Evolutionary conservation across 2,797 vertebrate genomes (phyloP), one percentile per base, ranked within the genome.

Genomic region (Coccyzus lansbergi): DNA sequence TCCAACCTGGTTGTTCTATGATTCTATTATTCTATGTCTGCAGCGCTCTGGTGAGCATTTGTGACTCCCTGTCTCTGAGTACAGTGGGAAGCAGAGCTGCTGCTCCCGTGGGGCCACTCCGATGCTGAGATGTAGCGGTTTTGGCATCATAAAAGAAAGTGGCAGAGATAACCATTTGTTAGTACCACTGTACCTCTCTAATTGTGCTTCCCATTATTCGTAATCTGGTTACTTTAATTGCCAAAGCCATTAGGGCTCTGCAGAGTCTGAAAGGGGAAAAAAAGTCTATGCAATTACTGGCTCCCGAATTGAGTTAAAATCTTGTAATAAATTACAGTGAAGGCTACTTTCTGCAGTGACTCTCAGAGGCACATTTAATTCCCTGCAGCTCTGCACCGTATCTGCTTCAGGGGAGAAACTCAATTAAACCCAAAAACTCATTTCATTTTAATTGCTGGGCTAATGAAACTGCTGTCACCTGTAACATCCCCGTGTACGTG

Each of bases 191-290:
- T 46, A 9, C 48, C 52, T 46, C 24, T 55, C 52, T 79, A 59
- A 94, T 82, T 67, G 70, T 33, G 63, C 59, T 86, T 70, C 63
- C 63, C 63, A 59, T 95, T 90, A 79, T 6, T 4, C 13, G 15
- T 95, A 86, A 92, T 90, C 67, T 52, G 13, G 34, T 95, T 95
- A 95, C 9, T 13, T 65, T 82, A 86, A 95, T 92, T 94, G 93
- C 78, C 67, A 79, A 72, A 70, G 67, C 83, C 92, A 94, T 95
- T 86, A 88, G 60, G 59, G 67, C 42, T 80, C 77, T 86, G 34
- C 74, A 60, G 65, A 72, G 74, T n/a, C 81, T 86, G 52, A 70
- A 85, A 90, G 40, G 10, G 10, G 33, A 78, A 74, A 44, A 55
- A 16, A 46, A 79, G 67, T 68, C 14, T 20, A 49, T 91, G 82